Evolutionary conservation across 2,113 vertebrate species (phyloP).

Genomic region (Nerophis ophidion): DNA sequence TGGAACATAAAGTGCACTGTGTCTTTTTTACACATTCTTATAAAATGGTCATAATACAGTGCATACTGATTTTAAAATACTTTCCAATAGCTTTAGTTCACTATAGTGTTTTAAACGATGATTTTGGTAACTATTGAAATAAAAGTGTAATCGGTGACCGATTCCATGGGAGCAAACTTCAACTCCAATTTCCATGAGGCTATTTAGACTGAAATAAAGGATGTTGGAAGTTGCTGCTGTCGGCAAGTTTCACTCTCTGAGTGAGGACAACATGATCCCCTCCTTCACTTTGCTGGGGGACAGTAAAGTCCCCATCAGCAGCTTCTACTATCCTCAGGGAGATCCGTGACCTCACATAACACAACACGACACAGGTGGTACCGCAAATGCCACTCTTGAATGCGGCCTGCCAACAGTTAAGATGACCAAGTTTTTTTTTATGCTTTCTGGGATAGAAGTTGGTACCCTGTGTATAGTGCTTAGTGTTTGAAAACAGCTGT

Average conservation of each 20-base stretch:
- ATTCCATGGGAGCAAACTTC: conserved; percentile 11
- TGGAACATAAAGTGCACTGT: no score
- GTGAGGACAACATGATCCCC: conserved; percentile 59
- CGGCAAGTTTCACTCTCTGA: conserved; percentile 58
- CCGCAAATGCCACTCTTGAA: background rate
- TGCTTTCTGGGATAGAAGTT: conserved; percentile 15
- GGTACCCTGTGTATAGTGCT: conserved; percentile 6
- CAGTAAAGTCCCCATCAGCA: conserved; percentile 42
- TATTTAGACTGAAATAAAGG: conserved; percentile 24
- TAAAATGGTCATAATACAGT: no score
- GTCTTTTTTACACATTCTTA: no score
- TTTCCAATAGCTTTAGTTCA: no score
- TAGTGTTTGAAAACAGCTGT: conserved; percentile 4
- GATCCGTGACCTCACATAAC: conserved; percentile 14
- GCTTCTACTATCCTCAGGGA: conserved; percentile 26
- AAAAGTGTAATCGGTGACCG: background rate
- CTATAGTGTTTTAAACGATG: no score
- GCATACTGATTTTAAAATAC: no score
- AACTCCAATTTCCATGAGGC: conserved; percentile 41
- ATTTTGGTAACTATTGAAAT: background rate
- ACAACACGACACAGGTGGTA: background rate
- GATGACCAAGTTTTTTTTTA: conserved; percentile 26
- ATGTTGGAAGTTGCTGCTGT: conserved; percentile 28
- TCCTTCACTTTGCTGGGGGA: conserved; percentile 29
- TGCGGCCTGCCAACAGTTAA: background rate